Conservation (phyloP, 2,888 invertebrate species). For the Tipula lateralis region DNA sequence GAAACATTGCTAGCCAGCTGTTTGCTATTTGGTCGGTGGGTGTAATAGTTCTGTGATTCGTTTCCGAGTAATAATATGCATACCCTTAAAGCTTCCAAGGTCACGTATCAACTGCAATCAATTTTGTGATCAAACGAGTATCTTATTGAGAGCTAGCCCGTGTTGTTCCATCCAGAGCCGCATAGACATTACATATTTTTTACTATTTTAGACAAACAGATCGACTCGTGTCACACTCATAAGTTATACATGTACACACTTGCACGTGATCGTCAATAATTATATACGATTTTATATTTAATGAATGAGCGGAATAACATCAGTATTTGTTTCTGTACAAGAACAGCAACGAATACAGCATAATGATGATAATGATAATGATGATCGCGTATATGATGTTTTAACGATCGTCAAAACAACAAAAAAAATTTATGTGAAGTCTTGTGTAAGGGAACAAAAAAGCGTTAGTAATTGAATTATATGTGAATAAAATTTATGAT, state of each 20-base stretch:
- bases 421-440: neutral
- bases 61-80: too few relatives aligned
- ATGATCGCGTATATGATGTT: neutral
- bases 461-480: slow-evolving; percentile 5
- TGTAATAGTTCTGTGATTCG: too few relatives aligned
- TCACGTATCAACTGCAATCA: too few relatives aligned
- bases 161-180: too few relatives aligned
- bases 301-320: neutral
- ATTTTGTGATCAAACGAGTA: too few relatives aligned
- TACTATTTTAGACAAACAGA: too few relatives aligned
- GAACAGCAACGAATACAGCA: neutral
- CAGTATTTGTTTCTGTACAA: neutral
- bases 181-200: too few relatives aligned
- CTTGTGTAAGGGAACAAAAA: neutral
- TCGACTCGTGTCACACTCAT: neutral
- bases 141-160: too few relatives aligned
- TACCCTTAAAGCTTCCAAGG: too few relatives aligned
- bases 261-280: neutral
- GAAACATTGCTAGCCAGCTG: too few relatives aligned
- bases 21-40: too few relatives aligned
- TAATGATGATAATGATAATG: slow-evolving; percentile 19
- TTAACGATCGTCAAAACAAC: neutral
- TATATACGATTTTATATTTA: neutral
- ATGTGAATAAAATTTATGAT: slow-evolving; percentile 8
- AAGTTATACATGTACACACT: neutral